phyloP scores from a whole-genome alignment of 2,888 invertebrate species.

The Tenthredo scrophulariae region DNA sequence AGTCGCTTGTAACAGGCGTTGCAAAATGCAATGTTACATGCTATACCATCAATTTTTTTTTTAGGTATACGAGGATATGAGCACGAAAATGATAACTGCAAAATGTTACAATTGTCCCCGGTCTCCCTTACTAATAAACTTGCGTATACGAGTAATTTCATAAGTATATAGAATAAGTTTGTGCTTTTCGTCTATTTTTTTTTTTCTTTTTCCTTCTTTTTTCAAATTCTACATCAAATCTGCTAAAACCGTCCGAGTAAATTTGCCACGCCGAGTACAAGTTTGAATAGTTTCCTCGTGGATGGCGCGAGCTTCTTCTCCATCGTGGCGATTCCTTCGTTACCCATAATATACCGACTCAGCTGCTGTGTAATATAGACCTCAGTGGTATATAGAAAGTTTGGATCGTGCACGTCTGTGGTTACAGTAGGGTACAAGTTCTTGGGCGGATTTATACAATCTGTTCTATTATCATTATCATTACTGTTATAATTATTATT shows the following conservation, averaged over 20 bases:
- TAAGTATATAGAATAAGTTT: neutral
- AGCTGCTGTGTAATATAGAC: neutral
- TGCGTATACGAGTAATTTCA: neutral
- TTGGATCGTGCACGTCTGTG: neutral
- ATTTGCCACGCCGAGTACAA: neutral
- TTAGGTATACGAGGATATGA: no score
- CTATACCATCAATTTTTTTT: no score
- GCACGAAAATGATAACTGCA: no score
- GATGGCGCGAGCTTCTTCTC: conserved; percentile 12
- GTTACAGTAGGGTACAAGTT: neutral
- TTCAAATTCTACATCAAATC: neutral
- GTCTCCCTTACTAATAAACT: no score
- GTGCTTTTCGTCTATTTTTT: neutral
- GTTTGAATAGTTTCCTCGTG: neutral
- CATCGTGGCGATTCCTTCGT: neutral
- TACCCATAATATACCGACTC: conserved; percentile 10
- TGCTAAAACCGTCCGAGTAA: neutral
- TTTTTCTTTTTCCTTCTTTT: neutral
- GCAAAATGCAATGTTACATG: no score
- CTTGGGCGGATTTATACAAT: conserved; percentile 37
- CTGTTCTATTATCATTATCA: conserved; percentile 3
- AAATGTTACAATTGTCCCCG: no score
- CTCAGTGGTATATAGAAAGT: neutral
- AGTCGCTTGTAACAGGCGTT: no score
- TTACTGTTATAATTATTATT: neutral